phyloP scores from a whole-genome alignment of 2,113 vertebrate species.

The Psammodynastes pulverulentus region DNA sequence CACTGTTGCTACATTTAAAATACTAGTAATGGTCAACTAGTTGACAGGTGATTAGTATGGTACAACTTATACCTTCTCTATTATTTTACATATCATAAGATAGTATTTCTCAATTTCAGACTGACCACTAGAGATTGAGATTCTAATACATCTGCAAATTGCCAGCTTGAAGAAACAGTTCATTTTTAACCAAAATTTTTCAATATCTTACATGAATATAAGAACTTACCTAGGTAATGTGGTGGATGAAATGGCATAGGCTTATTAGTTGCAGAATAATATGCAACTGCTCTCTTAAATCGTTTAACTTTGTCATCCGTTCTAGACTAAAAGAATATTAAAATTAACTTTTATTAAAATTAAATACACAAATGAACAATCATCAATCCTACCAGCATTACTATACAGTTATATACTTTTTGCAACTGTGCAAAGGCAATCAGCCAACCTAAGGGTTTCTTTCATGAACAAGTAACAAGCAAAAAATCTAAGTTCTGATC shows the following conservation, averaged over 20 bases:
- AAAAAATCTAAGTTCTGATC: background rate
- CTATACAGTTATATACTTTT: background rate
- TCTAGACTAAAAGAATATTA: conserved; percentile 81
- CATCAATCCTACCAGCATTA: background rate
- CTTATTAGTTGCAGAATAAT: conserved; percentile 88
- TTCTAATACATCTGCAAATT: background rate
- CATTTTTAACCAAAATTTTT: background rate
- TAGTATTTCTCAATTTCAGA: background rate
- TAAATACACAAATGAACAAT: background rate
- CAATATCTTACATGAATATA: background rate
- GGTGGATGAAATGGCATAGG: conserved; percentile 78
- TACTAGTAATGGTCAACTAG: background rate
- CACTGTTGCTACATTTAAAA: background rate
- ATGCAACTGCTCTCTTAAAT: conserved; percentile 94
- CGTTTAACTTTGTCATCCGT: conserved; percentile 91
- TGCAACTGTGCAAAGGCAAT: background rate
- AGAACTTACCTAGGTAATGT: conserved; percentile 79
- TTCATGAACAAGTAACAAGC: background rate
- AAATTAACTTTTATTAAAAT: conserved; percentile 44
- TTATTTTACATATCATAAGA: background rate
- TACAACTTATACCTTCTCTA: background rate
- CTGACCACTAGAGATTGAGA: background rate
- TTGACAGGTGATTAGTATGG: background rate
- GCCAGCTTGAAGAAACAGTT: background rate
- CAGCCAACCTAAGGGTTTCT: background rate